A percentile compares a stretch with the other conserved stretches of the same genome.
These are phyloP conservation scores for Anser brachyrhynchus DNA, from an alignment of 2,113 vertebrate genomes.

Conservation along the genomic window DNA sequence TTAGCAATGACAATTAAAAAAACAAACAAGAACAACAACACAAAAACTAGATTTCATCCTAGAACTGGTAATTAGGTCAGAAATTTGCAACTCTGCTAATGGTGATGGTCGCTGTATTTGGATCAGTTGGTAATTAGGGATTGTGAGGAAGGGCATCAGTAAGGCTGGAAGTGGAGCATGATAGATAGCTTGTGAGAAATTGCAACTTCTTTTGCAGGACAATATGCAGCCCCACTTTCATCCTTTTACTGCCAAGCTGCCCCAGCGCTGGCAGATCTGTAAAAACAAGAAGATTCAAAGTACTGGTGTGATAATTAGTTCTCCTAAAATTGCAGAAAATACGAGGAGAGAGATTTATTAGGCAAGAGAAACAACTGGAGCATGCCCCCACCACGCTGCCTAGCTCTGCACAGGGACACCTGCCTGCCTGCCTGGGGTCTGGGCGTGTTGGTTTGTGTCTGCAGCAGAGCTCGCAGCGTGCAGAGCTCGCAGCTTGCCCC, in stretches of 20 bases:
- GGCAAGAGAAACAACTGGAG: not conserved
- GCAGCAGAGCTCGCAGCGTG: rapidly evolving
- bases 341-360: not conserved
- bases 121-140: not conserved
- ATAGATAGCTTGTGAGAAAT: conserved; percentile 20
- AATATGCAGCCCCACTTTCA: not conserved
- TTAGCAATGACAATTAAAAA: not conserved
- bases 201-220: not conserved
- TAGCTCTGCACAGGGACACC: rapidly evolving
- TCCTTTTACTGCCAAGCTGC: not conserved
- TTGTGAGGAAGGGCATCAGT: not conserved
- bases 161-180: conserved; percentile 37
- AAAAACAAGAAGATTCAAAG: not conserved
- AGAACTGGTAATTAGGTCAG: conserved; percentile 55
- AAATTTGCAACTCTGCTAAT: conserved; percentile 35
- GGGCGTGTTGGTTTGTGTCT: not conserved
- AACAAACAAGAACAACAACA: not conserved
- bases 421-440: rapidly evolving
- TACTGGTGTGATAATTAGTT: not conserved
- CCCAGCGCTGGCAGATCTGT: not conserved
- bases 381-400: rapidly evolving
- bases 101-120: not conserved
- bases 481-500: not conserved
- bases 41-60: not conserved
- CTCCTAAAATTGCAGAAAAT: not conserved